Conservation (phyloP, 1,140 invertebrate genomes). For the Cotesia vestalis region DNA sequence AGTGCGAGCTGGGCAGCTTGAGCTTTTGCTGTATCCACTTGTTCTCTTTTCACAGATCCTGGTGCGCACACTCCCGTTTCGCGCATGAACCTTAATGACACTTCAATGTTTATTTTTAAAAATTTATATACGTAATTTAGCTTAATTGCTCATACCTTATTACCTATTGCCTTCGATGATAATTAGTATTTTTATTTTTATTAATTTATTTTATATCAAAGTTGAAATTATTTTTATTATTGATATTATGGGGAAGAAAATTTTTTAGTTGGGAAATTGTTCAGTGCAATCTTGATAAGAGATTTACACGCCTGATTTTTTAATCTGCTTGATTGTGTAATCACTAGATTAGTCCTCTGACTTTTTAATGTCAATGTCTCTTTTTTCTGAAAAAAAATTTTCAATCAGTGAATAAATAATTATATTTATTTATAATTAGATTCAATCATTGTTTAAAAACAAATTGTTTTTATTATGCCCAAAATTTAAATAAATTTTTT, state of each 20-base stretch:
- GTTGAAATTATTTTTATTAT: background rate
- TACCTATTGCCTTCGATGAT: too few species aligned
- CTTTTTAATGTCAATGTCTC: background rate
- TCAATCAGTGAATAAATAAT: too few species aligned
- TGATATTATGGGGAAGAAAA: background rate
- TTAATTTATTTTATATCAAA: background rate
- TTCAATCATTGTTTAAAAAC: too few species aligned
- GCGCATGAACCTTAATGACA: conserved; percentile 8
- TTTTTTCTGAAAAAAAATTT: too few species aligned
- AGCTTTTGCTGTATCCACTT: background rate
- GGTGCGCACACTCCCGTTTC: conserved; percentile 4
- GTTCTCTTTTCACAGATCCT: background rate
- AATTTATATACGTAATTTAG: conserved; percentile 1
- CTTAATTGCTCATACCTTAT: too few species aligned
- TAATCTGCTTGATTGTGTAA: conserved; percentile 8
- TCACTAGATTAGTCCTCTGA: background rate
- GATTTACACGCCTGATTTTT: background rate
- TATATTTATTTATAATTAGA: too few species aligned
- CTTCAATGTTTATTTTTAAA: conserved; percentile 7
- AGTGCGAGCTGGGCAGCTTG: conserved; percentile 9
- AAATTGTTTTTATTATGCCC: too few species aligned
- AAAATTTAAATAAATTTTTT: too few species aligned
- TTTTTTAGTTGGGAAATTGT: background rate
- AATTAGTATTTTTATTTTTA: too few species aligned
- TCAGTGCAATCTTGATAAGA: background rate